Evolutionary conservation across 2,888 invertebrate species (phyloP), one percentile per base, ranked within the genome.

Genomic region (Chouioia cunea): DNA sequence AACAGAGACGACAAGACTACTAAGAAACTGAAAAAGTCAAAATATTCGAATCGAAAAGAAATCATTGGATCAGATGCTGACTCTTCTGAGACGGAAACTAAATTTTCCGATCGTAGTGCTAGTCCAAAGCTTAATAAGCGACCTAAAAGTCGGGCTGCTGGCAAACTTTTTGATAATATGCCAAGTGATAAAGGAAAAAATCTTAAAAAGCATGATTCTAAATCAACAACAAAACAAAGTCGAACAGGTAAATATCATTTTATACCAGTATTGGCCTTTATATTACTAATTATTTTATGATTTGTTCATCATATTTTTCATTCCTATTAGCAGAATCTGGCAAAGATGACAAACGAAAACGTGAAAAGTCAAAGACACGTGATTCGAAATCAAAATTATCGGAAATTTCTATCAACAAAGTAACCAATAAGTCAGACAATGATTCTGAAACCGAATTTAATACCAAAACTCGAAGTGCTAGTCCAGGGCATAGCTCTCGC

Each of bases 361-460:
- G 20, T 15, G 12, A 14, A 43, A 70, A 27, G 27, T 27, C 27
- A 27, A 27, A 6, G 36, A 36, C 12, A 10, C 36, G 12, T 36
- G 56, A 65, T 50, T 18, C 23, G 60, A 56, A 62, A 18, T n/a
- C 12, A 15, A 64, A 70, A 60, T 18, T 20, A 44, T n/a, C 23
- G 10, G 65, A 65, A 27, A 10, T n/a, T 52, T 0, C 27, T 22
- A 66, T 57, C 16, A 27, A 60, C 20, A 53, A 62, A 53, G 2
- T 10, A 6, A 27, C 8, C 27, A 46, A 14, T 20, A 66, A 66
- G 23, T 66, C 59, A 10, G 67, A 64, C 2, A 14, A 46, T 22
- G 65, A 70, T 54, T 65, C 70, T 18, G 65, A 70, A n/a, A 4
- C 60, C 48, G 69, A 69, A 58, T 57, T 27, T 36, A 53, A 59